Evolutionary conservation across 2,797 vertebrate genomes (phyloP).

Genomic region (Micromesistius poutassou): DNA sequence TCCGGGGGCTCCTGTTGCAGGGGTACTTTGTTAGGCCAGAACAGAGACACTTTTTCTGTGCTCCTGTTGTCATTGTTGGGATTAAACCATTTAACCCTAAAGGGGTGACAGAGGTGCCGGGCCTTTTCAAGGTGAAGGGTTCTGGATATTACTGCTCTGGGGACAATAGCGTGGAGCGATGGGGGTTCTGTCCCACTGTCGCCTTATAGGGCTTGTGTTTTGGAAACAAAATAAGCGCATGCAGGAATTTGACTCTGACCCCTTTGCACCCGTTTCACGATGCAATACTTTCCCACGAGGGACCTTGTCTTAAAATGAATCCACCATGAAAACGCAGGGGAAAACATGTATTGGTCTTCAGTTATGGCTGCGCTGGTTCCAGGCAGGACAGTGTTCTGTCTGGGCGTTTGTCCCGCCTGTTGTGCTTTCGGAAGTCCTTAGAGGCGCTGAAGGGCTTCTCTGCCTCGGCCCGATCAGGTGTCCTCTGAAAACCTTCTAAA

Average conservation of each 20-base stretch:
- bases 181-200: constrained; percentile 47
- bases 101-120: constrained; percentile 38
- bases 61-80: constrained; percentile 62
- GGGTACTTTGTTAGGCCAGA: constrained; percentile 55
- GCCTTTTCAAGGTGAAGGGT: constrained; percentile 34
- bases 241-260: constrained; percentile 30
- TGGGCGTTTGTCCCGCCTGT: constrained; percentile 53
- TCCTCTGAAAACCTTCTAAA: constrained; percentile 54
- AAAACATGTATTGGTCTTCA: not conserved
- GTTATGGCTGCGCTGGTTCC: not conserved
- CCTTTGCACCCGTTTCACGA: not conserved
- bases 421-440: constrained; percentile 49
- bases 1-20: constrained; percentile 65
- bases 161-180: constrained; percentile 39
- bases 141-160: constrained; percentile 48
- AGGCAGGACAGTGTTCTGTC: constrained; percentile 46
- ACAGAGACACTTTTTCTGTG: constrained; percentile 50
- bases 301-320: not conserved
- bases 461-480: constrained; percentile 58
- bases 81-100: constrained; percentile 61
- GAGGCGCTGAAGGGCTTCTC: constrained; percentile 42
- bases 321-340: not conserved
- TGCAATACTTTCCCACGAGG: not conserved
- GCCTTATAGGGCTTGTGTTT: constrained; percentile 43
- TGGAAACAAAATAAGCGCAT: constrained; percentile 25